Evolutionary conservation across 1,140 invertebrate species (phyloP), one percentile per base, ranked within the genome.

Genomic region (Hylaeus anthracinus): DNA sequence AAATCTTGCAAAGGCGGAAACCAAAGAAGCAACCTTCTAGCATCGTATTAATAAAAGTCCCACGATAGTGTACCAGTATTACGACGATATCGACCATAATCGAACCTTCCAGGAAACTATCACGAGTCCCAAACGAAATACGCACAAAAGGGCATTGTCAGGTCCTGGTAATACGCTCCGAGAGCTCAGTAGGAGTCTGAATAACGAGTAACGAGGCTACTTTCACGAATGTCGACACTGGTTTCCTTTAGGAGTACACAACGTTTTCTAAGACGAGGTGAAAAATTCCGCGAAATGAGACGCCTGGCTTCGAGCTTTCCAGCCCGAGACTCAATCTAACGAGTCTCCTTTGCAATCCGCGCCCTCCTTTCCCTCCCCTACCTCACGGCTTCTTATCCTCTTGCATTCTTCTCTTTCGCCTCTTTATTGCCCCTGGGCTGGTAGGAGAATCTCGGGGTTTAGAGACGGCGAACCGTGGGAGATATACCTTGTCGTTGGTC

Each of bases 311-410:
- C 37, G 37, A 41, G 60, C 9, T 63, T 48, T 43, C 26, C 48
- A 9, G 1, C 63, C 43, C 26, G 73, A 60, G 70, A 77, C 75
- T 77, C 75, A 77, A 77, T 77, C 75, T 77, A 77, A 77, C 75
- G 66, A 77, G 75, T 12, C 75, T 70, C 15, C 66, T 60, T 77
- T 41, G 66, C 56, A 43, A 70, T 77, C 66, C 56, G 6, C 56
- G 9, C 55, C 6, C 53, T n/a, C 9, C 15, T 6, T 37, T 5
- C 5, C 14, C 14, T 26, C 26, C 26, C 26, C 26, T 26, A 26
- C 26, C 26, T 26, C 26, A 26, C 26, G 61, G 72, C 51, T 73
- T 64, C 60, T 77, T 77, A 77, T 70, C 55, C 75, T 39, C 65
- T 14, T 14, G 56, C 75, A 51, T 58, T 77, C 45, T 60, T 70